A percentile compares a stretch with the other conserved stretches of the same genome.
Evolutionary conservation across 1,140 invertebrate genomes (phyloP).

Genomic region (Eriosoma lanigerum): DNA sequence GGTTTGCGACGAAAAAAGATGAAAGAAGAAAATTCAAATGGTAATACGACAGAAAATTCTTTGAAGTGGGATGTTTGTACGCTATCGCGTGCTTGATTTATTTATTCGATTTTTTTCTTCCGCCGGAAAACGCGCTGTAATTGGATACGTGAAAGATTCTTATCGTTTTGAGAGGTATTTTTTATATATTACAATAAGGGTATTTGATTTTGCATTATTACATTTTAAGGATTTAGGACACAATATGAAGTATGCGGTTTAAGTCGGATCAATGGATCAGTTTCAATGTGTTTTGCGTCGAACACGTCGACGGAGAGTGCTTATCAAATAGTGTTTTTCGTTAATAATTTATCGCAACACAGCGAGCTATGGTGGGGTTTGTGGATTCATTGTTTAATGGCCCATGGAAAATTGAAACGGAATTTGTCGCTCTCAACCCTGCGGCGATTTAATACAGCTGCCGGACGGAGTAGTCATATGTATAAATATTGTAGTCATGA

Average conservation of each 20-base stretch:
- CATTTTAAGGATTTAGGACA: background rate
- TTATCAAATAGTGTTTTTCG: background rate
- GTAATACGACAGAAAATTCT: background rate
- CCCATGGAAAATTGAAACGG: background rate
- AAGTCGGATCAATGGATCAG: background rate
- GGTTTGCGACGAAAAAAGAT: no score
- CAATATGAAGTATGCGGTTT: background rate
- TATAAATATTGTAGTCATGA: no score
- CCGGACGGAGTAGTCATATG: no score
- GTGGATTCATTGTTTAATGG: background rate
- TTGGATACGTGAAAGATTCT: constrained; percentile 7
- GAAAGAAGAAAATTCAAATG: no score
- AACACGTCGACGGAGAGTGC: constrained; percentile 1
- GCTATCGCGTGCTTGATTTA: background rate
- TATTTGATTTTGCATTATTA: constrained; percentile 2
- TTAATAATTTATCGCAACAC: background rate
- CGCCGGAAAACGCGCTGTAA: background rate
- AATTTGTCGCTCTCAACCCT: background rate
- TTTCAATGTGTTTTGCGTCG: constrained; percentile 11
- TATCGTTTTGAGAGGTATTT: background rate
- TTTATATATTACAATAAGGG: no score
- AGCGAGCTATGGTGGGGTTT: background rate
- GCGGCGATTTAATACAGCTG: no score
- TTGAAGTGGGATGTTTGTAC: background rate
- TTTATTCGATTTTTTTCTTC: no score